These are phyloP conservation scores for Carposina sasakii DNA, from an alignment of 1,140 invertebrate genomes.

Conservation along the genomic window DNA sequence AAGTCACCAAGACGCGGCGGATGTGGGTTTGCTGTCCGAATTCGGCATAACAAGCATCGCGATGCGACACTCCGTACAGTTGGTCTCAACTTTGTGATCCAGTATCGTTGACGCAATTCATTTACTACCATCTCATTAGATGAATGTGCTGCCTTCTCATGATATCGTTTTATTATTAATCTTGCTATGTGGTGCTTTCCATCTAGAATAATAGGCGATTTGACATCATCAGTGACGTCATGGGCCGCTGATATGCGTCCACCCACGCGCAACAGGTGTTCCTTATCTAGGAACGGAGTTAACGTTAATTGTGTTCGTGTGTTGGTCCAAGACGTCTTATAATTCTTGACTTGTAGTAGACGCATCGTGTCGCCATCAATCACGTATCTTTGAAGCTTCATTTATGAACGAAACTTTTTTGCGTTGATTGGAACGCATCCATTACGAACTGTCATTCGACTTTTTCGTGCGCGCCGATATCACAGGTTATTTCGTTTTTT, in stretches of 20 bases:
- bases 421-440: no score
- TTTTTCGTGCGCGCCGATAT: no score
- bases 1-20: constrained; percentile 20
- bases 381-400: no score
- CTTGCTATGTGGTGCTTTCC: constrained; percentile 14
- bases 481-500: no score
- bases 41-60: constrained; percentile 17
- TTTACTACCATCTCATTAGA: constrained; percentile 14
- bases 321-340: no score
- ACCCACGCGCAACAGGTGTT: constrained; percentile 15
- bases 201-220: constrained; percentile 10
- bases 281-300: constrained; percentile 15
- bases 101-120: constrained; percentile 12
- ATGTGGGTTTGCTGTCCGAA: constrained; percentile 15
- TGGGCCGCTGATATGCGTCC: constrained; percentile 19
- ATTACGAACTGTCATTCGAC: no score
- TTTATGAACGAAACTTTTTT: no score
- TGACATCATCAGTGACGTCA: constrained; percentile 14
- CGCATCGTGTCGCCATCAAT: no score
- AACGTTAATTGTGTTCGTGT: no score
- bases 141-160: constrained; percentile 9
- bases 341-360: no score
- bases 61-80: constrained; percentile 15
- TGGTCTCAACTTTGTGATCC: constrained; percentile 8
- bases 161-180: constrained; percentile 15